Base-by-base conservation (phyloP, 2,113 vertebrate genomes). In the Serilophus lunatus region DNA sequence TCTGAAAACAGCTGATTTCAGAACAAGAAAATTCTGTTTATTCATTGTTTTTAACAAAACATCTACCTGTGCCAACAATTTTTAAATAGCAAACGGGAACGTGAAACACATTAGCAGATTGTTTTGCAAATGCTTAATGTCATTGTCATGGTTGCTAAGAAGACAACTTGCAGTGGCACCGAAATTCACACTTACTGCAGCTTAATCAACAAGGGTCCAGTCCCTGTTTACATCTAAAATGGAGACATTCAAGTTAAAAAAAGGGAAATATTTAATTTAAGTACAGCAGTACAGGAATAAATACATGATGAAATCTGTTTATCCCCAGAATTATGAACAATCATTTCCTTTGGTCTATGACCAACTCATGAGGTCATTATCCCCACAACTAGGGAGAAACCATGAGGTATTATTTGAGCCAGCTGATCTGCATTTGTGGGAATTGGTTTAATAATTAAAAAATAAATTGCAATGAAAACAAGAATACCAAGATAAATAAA, bases 61-160 rank as follows among this genome's bases (percentile, higher is more conserved):
- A 2, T 53, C 33, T 76, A 75, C 33, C 61, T 82, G 19, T 53
- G 82, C 92, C 91, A 95, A 75, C 6, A 22, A 44, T 36, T 79
- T 71, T 40, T 78, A 91, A 93, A 81, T 40, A 88, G 70, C 76
- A 96, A 97, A 87, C 59, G 94, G 87, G 82, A 96, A 87, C 65
- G 53, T 59, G 61, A 72, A 93, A 80, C 31, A 63, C 28, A 96
- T 71, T 35, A 95, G 59, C 26, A 31, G 89, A 74, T 93, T 95
- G 87, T 95, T 97, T 95, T 95, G 61, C 82, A 94, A 96, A 87
- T 64, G 89, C 85, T 92, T 96, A 96, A 95, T 92, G 77, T 80
- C 95, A 95, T 96, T 97, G 91, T 92, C 91, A 96, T 94, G 92
- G 92, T 82, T 94, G 94, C 92, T 84, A 65, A 93, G 86, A 75